phyloP scores from a whole-genome alignment of 2,888 invertebrate genomes.

The Lochmaea capreae region DNA sequence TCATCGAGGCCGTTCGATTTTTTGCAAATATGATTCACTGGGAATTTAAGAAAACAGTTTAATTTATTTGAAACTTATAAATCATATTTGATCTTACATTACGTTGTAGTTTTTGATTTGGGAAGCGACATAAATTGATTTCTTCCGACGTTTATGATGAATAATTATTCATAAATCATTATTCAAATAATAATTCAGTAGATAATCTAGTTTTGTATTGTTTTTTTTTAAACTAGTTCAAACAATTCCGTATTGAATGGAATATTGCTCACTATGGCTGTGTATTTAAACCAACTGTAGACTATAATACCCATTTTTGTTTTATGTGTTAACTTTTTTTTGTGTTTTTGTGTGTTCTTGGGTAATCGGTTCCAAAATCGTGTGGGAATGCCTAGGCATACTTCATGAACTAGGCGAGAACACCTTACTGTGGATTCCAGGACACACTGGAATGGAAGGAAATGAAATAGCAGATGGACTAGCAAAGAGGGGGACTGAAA shows the following conservation, averaged over 20 bases:
- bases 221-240: background rate
- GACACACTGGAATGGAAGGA: no score
- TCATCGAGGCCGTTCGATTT: slow-evolving; percentile 30
- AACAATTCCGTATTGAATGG: background rate
- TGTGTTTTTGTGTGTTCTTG: no score
- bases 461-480: no score
- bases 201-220: background rate
- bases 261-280: no score
- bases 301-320: no score
- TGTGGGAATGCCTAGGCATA: no score
- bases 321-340: no score
- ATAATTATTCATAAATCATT: background rate
- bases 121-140: background rate
- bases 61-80: slow-evolving; percentile 20
- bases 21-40: slow-evolving; percentile 34
- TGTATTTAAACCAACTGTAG: no score
- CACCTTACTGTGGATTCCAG: no score
- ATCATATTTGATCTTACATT: background rate
- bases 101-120: background rate
- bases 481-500: no score
- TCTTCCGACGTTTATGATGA: background rate
- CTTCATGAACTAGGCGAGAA: no score
- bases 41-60: slow-evolving; percentile 30
- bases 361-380: no score
- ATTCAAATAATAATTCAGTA: background rate